Base-by-base conservation (phyloP, 1,140 invertebrate genomes). In the Ridgeia piscesae region DNA sequence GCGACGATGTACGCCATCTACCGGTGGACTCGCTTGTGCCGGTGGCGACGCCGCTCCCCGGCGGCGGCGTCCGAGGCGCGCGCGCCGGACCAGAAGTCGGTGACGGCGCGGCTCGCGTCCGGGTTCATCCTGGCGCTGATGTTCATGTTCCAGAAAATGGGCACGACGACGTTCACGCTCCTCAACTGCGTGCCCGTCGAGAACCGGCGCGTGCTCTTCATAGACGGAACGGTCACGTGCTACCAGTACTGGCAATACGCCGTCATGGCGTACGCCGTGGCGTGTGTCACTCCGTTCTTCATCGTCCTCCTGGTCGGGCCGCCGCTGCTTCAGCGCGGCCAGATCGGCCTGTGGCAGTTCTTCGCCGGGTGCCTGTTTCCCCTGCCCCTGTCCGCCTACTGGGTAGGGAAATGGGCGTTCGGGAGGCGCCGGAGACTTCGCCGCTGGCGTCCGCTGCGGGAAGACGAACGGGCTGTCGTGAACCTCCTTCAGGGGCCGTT, bases 181-280 rank as follows among this genome's bases (percentile, higher is more conserved):
- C 92, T 92, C 11, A 92, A 92, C 89, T 92, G 92, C 89, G 92
- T 92, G 33, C 89, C 92, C n/a, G 89, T 92, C 88, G 35, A 91
- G 17, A 31, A 91, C 92, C 33, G 34, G 14, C 34, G 31, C 17
- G 92, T 92, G 9, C 89, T 92, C 34, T 92, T 92, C 89, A 91
- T 92, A 33, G 88, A 92, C 88, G 92, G 92, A 33, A 88, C 50
- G 91, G 88, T 92, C 50, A 89, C 48, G 17, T 92, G 91, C 91
- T 92, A 92, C 91, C 91, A 92, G 91, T 88, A 77, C 77, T 92
- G 92, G 92, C 92, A 92, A 89, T 92, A 92, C 89, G 92, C 21
- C 6, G 92, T 92, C 9, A 89, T 92, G 88, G 92, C 92, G 35
- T 92, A 92, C 89, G 92, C 88, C 31, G 88, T 92, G n/a, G 33